Evolutionary conservation across 1,140 invertebrate species (phyloP).

Genomic region (Latrodectus geometricus): DNA sequence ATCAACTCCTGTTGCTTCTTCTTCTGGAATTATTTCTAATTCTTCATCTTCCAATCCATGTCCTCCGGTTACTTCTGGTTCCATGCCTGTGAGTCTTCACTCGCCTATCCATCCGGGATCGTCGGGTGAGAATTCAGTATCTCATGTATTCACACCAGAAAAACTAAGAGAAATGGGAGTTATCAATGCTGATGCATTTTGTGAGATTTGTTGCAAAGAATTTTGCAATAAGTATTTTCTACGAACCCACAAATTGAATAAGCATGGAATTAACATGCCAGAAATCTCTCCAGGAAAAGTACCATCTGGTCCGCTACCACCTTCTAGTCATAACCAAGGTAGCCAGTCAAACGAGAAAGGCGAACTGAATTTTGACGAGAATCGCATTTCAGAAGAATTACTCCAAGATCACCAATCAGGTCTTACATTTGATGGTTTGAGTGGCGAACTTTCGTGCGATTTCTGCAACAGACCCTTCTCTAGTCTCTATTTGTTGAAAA

Average conservation of each 20-base stretch:
- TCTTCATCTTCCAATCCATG: constrained; percentile 37
- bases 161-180: constrained; percentile 81
- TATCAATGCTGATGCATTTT: constrained; percentile 89
- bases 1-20: constrained; percentile 7
- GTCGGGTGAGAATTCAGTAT: constrained; percentile 40
- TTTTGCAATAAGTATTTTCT: constrained; percentile 96
- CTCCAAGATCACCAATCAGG: constrained; percentile 12
- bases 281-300: constrained; percentile 62
- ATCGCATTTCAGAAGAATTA: constrained; percentile 40
- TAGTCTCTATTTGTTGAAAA: constrained; percentile 71
- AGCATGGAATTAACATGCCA: constrained; percentile 71
- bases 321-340: constrained; percentile 50
- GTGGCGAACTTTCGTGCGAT: constrained; percentile 71
- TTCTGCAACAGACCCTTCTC: constrained; percentile 74
- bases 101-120: constrained; percentile 46
- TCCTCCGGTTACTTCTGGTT: constrained; percentile 45
- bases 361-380: constrained; percentile 39
- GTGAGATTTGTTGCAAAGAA: constrained; percentile 94
- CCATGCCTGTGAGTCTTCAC: constrained; percentile 32
- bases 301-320: constrained; percentile 4
- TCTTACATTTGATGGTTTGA: constrained; percentile 27
- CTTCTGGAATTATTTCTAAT: constrained; percentile 15
- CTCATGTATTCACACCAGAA: constrained; percentile 74
- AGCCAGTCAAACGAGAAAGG: constrained; percentile 52
- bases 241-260: constrained; percentile 86